Percentiles rank a stretch among this genome's conserved stretches.
Evolutionary conservation across 2,113 vertebrate species (phyloP).

Genomic region (Camelus dromedarius): DNA sequence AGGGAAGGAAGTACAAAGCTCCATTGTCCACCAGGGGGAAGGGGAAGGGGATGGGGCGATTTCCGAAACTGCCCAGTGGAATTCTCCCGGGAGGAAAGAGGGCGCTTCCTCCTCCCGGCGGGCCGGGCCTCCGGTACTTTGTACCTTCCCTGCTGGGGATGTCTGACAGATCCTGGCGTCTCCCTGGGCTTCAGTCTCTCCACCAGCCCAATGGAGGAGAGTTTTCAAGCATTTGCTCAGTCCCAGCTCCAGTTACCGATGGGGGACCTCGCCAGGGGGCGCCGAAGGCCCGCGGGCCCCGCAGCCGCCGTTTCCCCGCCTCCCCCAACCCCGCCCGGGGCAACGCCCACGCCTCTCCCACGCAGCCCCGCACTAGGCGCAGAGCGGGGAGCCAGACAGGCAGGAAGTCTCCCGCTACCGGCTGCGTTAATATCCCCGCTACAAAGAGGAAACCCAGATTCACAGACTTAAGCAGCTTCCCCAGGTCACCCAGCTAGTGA

Average conservation of each 20-base stretch:
- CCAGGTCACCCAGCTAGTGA: neutral
- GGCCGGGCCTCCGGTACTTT: neutral
- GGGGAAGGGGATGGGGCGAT: conserved; percentile 71
- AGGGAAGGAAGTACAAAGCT: conserved; percentile 81
- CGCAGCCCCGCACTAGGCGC: neutral
- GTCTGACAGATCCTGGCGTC: neutral
- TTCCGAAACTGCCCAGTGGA: conserved; percentile 74
- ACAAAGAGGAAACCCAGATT: neutral
- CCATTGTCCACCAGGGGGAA: conserved; percentile 71
- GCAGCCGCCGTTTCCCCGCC: neutral
- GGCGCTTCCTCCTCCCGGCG: conserved; percentile 66
- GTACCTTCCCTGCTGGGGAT: neutral
- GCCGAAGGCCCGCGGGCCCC: neutral
- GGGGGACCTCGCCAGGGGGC: conserved; percentile 62
- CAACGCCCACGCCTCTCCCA: neutral
- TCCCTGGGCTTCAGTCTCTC: neutral
- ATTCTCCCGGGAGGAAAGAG: conserved; percentile 77
- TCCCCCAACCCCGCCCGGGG: neutral
- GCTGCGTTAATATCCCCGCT: neutral
- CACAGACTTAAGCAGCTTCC: neutral
- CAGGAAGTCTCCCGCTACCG: neutral
- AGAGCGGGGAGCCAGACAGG: neutral
- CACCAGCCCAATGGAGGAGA: neutral
- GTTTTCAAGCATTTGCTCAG: neutral
- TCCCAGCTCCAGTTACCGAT: neutral